A percentile compares a stretch with the other conserved stretches of the same genome.
These are phyloP conservation scores for Alloscopus bannaensis DNA, from an alignment of 2,888 invertebrate species.

Conservation along the genomic window DNA sequence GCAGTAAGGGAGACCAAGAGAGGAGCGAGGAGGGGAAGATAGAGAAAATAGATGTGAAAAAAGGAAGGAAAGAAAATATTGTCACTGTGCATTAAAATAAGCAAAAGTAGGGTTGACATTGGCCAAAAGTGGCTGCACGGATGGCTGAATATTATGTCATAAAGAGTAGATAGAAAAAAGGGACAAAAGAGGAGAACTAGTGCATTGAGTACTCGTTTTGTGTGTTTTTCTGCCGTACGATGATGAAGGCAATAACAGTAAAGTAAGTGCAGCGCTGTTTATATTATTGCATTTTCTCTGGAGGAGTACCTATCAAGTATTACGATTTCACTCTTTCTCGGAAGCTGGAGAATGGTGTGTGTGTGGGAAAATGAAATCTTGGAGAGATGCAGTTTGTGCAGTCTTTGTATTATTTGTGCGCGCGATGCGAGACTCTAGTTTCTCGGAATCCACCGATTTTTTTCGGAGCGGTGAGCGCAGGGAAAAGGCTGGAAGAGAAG, in stretches of 20 bases:
- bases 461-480: conserved; percentile 26
- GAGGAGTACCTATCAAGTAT: not conserved
- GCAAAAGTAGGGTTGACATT: conserved; percentile 55
- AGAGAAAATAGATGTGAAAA: conserved; percentile 71
- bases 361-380: conserved; percentile 28
- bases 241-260: conserved; percentile 31
- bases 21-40: conserved; percentile 63
- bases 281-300: conserved; percentile 34
- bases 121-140: conserved; percentile 61
- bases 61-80: conserved; percentile 73
- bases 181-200: no score
- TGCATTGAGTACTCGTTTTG: conserved; percentile 11
- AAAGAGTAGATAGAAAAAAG: conserved; percentile 75
- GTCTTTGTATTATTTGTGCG: conserved; percentile 5
- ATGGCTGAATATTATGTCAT: conserved; percentile 75
- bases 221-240: conserved; percentile 31
- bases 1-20: conserved; percentile 45
- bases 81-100: conserved; percentile 55
- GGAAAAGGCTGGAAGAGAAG: conserved; percentile 4
- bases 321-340: no score
- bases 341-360: conserved; percentile 7
- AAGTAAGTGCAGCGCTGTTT: conserved; percentile 29
- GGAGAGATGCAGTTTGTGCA: conserved; percentile 20
- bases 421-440: conserved; percentile 25
- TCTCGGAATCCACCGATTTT: no score